phyloP scores from a whole-genome alignment of 2,113 vertebrate genomes.

The Nibea coibor region DNA sequence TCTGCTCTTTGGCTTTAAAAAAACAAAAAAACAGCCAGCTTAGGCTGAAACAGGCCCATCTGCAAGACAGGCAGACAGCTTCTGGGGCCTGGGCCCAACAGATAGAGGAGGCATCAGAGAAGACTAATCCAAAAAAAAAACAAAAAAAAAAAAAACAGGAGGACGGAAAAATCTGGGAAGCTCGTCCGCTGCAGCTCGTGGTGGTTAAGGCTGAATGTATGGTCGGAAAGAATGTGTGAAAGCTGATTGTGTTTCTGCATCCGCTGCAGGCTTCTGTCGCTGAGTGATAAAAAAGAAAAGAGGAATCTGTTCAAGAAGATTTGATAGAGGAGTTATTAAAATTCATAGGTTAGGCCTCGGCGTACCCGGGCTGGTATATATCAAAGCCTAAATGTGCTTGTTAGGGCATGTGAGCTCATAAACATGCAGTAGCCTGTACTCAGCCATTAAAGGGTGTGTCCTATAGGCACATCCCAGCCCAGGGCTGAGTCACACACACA shows the following conservation, averaged over 20 bases:
- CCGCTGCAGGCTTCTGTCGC: slow-evolving; percentile 15
- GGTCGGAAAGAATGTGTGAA: slow-evolving; percentile 22
- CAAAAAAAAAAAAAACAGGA: slow-evolving; percentile 9
- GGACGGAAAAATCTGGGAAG: slow-evolving; percentile 44
- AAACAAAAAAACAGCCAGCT: slow-evolving; percentile 40
- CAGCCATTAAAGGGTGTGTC: slow-evolving; percentile 56
- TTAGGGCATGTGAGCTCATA: slow-evolving; percentile 50
- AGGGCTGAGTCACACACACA: slow-evolving; percentile 31
- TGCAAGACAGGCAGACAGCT: slow-evolving; percentile 60
- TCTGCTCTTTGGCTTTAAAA: slow-evolving; percentile 42
- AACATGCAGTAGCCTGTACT: slow-evolving; percentile 64
- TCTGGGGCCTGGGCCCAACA: slow-evolving; percentile 42
- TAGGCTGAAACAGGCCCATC: slow-evolving; percentile 55
- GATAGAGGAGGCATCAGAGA: slow-evolving; percentile 55
- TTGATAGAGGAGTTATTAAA: background rate
- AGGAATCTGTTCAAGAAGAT: background rate
- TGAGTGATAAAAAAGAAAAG: slow-evolving; percentile 3
- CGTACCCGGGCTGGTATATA: slow-evolving; percentile 2
- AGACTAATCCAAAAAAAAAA: slow-evolving; percentile 35
- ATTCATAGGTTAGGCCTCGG: slow-evolving; percentile 11
- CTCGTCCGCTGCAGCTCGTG: slow-evolving; percentile 5
- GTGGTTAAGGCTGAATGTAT: slow-evolving; percentile 10
- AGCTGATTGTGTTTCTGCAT: slow-evolving; percentile 25
- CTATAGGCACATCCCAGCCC: slow-evolving; percentile 30
- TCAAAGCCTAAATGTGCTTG: slow-evolving; percentile 46